Conservation (phyloP, 2,888 invertebrate genomes). For the Torymus auratus region DNA sequence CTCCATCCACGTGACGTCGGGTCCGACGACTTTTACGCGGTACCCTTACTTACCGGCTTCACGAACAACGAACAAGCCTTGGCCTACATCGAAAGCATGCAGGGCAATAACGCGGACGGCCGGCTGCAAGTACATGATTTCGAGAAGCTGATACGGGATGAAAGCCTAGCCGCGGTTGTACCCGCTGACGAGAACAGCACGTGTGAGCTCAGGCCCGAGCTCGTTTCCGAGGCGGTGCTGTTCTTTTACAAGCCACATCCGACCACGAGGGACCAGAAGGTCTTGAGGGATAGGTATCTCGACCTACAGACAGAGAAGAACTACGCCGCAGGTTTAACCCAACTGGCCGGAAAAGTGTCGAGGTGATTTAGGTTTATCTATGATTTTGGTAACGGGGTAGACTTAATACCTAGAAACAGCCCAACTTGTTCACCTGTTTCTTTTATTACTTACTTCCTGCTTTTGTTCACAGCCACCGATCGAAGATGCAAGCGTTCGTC, state of each 20-base stretch:
- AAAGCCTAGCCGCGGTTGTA: constrained; percentile 64
- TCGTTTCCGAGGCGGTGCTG: constrained; percentile 82
- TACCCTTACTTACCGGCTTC: constrained; percentile 86
- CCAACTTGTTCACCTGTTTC: not conserved
- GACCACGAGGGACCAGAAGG: constrained; percentile 80
- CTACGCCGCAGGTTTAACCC: constrained; percentile 84
- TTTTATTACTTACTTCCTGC: not conserved
- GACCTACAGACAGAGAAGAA: constrained; percentile 87
- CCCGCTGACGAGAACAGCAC: constrained; percentile 70
- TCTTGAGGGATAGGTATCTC: constrained; percentile 82
- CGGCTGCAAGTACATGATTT: constrained; percentile 81
- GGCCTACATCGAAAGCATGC: constrained; percentile 78
- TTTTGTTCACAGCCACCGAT: constrained; percentile 64
- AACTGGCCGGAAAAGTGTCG: constrained; percentile 83
- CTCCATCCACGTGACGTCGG: constrained; percentile 82
- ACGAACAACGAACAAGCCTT: constrained; percentile 90
- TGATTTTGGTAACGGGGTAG: no score
- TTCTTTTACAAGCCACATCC: constrained; percentile 87
- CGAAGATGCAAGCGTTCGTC: constrained; percentile 79
- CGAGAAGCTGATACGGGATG: constrained; percentile 81
- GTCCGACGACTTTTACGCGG: constrained; percentile 81
- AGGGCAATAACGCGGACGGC: constrained; percentile 80
- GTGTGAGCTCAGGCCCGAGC: constrained; percentile 73
- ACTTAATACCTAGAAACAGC: no score
- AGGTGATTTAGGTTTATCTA: constrained; percentile 69